A percentile compares a stretch with the other conserved stretches of the same genome.
These are phyloP conservation scores for Bergia puertoricense DNA, from an alignment of 92 coral and sea anemone genomes.

Conservation along the genomic window DNA sequence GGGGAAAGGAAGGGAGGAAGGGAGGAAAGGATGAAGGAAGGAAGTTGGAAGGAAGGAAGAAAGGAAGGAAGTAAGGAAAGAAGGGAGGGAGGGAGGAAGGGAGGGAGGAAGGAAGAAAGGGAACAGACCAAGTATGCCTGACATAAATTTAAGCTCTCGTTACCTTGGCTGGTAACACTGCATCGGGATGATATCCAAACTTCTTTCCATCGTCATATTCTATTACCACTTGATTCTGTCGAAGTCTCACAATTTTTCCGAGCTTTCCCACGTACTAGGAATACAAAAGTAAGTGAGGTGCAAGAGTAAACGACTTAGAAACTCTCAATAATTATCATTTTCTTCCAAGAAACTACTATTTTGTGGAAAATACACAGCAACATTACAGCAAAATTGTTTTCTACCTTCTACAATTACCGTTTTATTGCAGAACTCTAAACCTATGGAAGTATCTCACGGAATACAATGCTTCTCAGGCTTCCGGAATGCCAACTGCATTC, in stretches of 20 bases:
- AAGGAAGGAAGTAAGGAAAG: not conserved
- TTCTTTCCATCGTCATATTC: not conserved
- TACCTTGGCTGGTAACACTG: not conserved
- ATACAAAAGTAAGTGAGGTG: not conserved
- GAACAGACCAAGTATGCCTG: not conserved
- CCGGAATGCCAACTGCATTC: too few species aligned
- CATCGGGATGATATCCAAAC: slow-evolving; percentile 11
- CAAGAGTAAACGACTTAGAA: not conserved
- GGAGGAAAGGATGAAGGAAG: too few species aligned
- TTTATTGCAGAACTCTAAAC: too few species aligned
- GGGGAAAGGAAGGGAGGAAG: too few species aligned
- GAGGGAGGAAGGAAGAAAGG: not conserved
- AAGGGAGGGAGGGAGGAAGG: not conserved
- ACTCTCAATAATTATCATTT: not conserved
- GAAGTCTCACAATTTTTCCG: not conserved
- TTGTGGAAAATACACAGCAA: too few species aligned
- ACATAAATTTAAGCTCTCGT: not conserved
- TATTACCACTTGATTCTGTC: not conserved
- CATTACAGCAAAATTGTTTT: too few species aligned
- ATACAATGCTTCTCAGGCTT: too few species aligned
- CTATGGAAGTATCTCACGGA: too few species aligned
- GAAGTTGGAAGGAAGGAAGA: not conserved
- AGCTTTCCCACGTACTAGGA: not conserved
- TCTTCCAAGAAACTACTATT: too few species aligned
- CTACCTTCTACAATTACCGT: too few species aligned